Conservation (phyloP, 2,797 vertebrate genomes). For the Oophaga sylvatica region DNA sequence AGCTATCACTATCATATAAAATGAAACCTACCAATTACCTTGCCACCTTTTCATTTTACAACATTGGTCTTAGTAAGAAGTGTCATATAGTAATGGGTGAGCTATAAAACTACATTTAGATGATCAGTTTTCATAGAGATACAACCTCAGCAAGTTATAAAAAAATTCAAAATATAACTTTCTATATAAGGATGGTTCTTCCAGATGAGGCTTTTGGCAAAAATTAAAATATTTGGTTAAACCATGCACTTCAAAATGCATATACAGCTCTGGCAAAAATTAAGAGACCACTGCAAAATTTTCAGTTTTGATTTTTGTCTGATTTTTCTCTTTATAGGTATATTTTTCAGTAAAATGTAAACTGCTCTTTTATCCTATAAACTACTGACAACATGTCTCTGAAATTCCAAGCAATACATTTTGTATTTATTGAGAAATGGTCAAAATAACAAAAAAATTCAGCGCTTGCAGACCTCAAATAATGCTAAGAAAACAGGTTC, state of each 20-base stretch:
- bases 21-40: conserved; percentile 5
- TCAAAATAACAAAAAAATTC: too few species aligned
- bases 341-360: too few species aligned
- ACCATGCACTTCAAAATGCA: conserved; percentile 1
- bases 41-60: not conserved
- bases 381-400: too few species aligned
- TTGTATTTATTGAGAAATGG: too few species aligned
- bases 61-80: conserved; percentile 2
- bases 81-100: not conserved
- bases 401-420: too few species aligned
- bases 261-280: too few species aligned
- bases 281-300: too few species aligned
- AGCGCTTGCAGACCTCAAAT: too few species aligned
- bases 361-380: too few species aligned
- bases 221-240: not conserved
- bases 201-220: not conserved
- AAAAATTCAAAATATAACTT: not conserved
- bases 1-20: conserved; percentile 15
- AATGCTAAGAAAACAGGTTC: too few species aligned
- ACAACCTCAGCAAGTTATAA: not conserved
- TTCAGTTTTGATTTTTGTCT: too few species aligned
- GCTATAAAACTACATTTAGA: conserved; percentile 19
- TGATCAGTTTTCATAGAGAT: conserved; percentile 4
- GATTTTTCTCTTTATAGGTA: too few species aligned
- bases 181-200: not conserved